A percentile compares a stretch with the other conserved stretches of the same genome.
These are phyloP conservation scores for Tapirus indicus DNA, from an alignment of 2,797 vertebrate species.

Conservation along the genomic window DNA sequence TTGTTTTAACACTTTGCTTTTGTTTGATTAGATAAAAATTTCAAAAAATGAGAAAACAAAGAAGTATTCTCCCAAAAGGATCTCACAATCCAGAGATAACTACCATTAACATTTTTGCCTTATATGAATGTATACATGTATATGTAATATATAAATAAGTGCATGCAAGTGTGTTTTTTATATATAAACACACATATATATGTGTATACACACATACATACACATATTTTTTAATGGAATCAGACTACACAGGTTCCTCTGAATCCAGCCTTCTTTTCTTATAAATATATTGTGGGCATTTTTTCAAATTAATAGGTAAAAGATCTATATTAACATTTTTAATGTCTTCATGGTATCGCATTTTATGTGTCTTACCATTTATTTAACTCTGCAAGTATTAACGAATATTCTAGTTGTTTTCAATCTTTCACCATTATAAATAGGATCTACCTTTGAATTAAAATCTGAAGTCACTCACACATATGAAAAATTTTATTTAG, in stretches of 20 bases:
- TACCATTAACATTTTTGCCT: neutral
- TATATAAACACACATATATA: neutral
- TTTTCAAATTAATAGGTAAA: conserved; percentile 5
- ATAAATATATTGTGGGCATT: neutral
- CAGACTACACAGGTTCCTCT: neutral
- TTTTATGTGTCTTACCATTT: neutral
- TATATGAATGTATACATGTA: neutral
- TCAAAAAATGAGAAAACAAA: conserved; percentile 3
- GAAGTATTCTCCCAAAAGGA: neutral
- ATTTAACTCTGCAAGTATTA: conserved; percentile 16
- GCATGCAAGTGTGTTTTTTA: neutral
- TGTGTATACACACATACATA: neutral
- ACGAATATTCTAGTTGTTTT: neutral
- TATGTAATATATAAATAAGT: neutral
- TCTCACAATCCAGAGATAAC: neutral
- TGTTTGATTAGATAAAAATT: conserved; percentile 40
- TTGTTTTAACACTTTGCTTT: conserved; percentile 11
- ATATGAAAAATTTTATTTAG: neutral
- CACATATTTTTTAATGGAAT: neutral
- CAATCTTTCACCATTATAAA: conserved; percentile 22
- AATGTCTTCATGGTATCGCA: neutral
- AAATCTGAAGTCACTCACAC: neutral
- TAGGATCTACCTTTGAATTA: neutral
- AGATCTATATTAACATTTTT: conserved; percentile 12
- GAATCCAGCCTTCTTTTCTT: neutral